phyloP scores from a whole-genome alignment of 2,888 invertebrate species.

The Caenorhabditis virilis region DNA sequence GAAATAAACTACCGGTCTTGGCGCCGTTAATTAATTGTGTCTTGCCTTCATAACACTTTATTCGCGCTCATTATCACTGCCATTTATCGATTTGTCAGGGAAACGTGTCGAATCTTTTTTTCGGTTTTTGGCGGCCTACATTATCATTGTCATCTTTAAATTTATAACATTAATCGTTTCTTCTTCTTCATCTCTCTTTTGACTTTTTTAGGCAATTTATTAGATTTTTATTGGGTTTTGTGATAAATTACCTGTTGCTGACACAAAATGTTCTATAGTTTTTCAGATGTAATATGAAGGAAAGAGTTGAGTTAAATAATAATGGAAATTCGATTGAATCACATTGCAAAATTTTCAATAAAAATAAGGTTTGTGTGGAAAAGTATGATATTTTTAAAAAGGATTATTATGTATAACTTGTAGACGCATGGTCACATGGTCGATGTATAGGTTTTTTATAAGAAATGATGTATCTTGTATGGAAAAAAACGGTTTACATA shows the following conservation, averaged over 20 bases:
- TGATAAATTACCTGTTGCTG: neutral
- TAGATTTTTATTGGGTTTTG: neutral
- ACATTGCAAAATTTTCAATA: conserved; percentile 35
- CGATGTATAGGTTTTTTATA: too few species aligned
- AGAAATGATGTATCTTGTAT: too few species aligned
- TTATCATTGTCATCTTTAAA: neutral
- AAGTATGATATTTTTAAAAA: too few species aligned
- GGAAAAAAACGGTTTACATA: too few species aligned
- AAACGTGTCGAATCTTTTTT: conserved; percentile 5
- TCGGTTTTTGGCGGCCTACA: neutral
- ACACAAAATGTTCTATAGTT: neutral
- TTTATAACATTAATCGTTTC: neutral
- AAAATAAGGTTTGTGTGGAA: conserved; percentile 16
- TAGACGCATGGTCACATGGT: too few species aligned
- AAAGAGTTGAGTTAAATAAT: conserved; percentile 47
- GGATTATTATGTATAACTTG: too few species aligned
- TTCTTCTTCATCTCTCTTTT: conserved; percentile 1
- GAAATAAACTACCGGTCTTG: too few species aligned
- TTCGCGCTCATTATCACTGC: conserved; percentile 34
- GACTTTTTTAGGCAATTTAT: neutral
- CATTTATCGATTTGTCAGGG: conserved; percentile 32
- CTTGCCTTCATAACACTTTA: too few species aligned
- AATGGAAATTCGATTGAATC: conserved; percentile 50
- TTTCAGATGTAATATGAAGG: conserved; percentile 31
- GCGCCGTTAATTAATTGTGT: too few species aligned